Percentiles rank a stretch among this genome's conserved stretches.
These are phyloP conservation scores for Pycnonotus jocosus DNA, from an alignment of 2,113 vertebrate genomes.

Conservation along the genomic window DNA sequence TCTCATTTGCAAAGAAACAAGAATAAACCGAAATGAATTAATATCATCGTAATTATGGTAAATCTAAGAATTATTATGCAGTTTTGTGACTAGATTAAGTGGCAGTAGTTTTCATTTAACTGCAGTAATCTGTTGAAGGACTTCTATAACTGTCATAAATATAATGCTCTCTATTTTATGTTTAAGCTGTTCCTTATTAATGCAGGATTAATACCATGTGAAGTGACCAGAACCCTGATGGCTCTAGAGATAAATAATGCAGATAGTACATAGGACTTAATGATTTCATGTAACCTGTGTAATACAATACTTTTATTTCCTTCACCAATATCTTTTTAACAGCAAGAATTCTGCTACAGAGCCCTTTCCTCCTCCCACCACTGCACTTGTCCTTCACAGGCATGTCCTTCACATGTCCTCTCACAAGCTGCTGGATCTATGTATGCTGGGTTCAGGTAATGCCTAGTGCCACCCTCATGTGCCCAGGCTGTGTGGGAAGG, in stretches of 20 bases:
- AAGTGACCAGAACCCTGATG: not conserved
- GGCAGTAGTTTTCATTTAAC: conserved; percentile 33
- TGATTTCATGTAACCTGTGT: not conserved
- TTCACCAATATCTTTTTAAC: not conserved
- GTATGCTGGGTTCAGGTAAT: not conserved
- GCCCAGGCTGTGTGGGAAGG: fast-evolving
- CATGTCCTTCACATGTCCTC: no score
- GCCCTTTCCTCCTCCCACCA: not conserved
- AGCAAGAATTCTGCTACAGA: not conserved
- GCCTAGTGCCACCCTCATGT: not conserved
- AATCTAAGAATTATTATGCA: conserved; percentile 45
- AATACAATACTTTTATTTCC: not conserved
- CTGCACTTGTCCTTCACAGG: not conserved
- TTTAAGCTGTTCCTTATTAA: conserved; percentile 15
- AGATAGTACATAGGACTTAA: not conserved
- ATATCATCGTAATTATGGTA: conserved; percentile 52
- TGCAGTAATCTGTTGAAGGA: conserved; percentile 42
- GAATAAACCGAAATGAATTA: conserved; percentile 42
- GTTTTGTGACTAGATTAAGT: conserved; percentile 37
- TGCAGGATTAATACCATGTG: not conserved
- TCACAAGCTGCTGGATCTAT: not conserved
- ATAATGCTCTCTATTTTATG: not conserved
- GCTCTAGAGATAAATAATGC: not conserved
- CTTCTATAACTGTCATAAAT: not conserved
- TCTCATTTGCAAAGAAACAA: conserved; percentile 64